Percentiles rank a stretch among this genome's conserved stretches.
Conservation (phyloP, 2,113 vertebrate genomes). For the Gallinago jamesoni region DNA sequence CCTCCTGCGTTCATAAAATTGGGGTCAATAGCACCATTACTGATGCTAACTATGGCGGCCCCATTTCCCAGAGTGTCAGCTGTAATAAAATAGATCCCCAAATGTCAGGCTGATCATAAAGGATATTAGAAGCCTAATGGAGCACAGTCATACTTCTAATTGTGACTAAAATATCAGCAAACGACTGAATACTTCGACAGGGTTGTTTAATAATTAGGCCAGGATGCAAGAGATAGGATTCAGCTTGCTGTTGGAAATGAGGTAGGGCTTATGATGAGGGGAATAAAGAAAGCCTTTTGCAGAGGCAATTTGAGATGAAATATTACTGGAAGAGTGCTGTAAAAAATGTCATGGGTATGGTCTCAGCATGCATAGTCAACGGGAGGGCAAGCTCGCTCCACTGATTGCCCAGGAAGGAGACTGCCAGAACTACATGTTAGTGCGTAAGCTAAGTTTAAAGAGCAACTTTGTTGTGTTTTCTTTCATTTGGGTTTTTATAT, state of each 20-base stretch:
- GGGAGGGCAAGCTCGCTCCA: neutral
- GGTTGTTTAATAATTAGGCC: conserved; percentile 61
- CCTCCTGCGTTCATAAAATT: neutral
- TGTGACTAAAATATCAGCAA: conserved; percentile 66
- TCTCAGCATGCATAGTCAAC: neutral
- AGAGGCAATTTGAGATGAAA: conserved; percentile 16
- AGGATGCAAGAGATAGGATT: neutral
- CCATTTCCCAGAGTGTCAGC: conserved; percentile 30
- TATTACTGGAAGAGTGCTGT: neutral
- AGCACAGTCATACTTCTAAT: conserved; percentile 62
- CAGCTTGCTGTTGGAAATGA: conserved; percentile 9
- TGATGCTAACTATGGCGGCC: neutral
- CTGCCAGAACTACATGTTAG: neutral
- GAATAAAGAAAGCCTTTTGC: neutral
- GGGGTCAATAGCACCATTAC: conserved; percentile 56
- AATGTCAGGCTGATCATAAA: conserved; percentile 57
- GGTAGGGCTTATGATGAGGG: neutral
- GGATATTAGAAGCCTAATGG: conserved; percentile 58
- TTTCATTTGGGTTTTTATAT: conserved; percentile 8
- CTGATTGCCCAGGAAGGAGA: neutral
- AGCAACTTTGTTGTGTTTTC: neutral
- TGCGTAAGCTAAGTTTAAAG: neutral
- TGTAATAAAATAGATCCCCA: conserved; percentile 53
- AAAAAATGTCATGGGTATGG: neutral
- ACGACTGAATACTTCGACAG: conserved; percentile 17